Evolutionary conservation across 2,797 vertebrate genomes (phyloP), one percentile per base, ranked within the genome.

Genomic region (Diplodus sargus): DNA sequence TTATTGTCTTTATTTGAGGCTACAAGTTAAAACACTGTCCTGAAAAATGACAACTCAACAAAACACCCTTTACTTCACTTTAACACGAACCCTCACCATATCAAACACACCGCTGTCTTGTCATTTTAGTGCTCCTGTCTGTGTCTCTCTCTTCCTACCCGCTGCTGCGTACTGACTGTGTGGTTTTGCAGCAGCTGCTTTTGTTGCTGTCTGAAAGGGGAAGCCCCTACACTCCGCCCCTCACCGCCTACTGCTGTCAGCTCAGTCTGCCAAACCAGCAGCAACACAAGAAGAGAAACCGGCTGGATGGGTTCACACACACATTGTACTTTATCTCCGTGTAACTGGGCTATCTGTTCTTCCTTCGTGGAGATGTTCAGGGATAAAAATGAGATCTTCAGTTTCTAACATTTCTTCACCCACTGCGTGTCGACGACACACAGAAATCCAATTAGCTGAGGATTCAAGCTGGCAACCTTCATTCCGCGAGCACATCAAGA

Each of bases 231-330:
- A n/a, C 76, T 43, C 54, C 73, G 25, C 80, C 82, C 69, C 83
- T 66, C 16, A 22, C 58, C 5, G 18, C 70, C 76, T 43, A 48
- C 68, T 57, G 34, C 53, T 59, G 67, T 73, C 74, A 84, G 77
- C 79, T 74, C 76, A 70, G 1, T 28, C 85, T 84, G 85, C 75
- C 67, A 76, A 79, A 76, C 15, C n/a, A 85, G 65, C 83, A 81
- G 77, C 63, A 64, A 59, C 62, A 74, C 66, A 86, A 89, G 80
- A 83, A 69, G 85, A 87, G 74, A 86, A 94, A 93, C 92, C 67
- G 83, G 92, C 85, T 88, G 70, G 91, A 81, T 87, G 84, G 56
- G 91, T 88, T 80, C 59, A 39, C 34, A 47, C 57, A 53, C 16
- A 64, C 17, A 48, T 16, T 4, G 14, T 15, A 30, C 2, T 2